Evolutionary conservation across 2,888 invertebrate genomes (phyloP).

Genomic region (Lepidochrysops patricia): DNA sequence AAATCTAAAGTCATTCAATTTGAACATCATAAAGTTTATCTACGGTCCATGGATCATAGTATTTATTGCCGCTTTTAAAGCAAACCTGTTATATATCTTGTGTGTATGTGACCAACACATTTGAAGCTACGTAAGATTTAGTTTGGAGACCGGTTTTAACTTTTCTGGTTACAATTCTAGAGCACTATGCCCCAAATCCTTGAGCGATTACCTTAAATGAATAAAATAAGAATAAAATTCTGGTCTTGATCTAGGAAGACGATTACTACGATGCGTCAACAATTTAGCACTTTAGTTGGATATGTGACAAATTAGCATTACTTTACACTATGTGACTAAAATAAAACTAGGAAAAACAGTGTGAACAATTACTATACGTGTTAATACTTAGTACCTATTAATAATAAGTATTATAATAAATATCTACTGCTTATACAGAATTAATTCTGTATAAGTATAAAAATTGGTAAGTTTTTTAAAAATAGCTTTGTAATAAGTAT

Average conservation of each 20-base stretch:
- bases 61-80: neutral
- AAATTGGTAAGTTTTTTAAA: no score
- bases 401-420: no score
- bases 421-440: no score
- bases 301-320: neutral
- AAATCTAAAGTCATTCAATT: neutral
- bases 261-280: neutral
- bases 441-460: no score
- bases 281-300: neutral
- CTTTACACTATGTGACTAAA: neutral
- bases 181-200: neutral
- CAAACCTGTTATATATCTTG: neutral
- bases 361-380: no score
- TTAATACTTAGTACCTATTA: no score
- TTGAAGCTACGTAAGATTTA: neutral
- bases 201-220: neutral
- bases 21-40: neutral
- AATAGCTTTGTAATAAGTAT: no score
- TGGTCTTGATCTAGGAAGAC: neutral
- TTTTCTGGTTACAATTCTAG: neutral
- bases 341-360: neutral
- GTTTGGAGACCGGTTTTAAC: neutral
- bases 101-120: neutral
- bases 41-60: neutral
- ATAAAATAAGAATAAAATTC: neutral